Percentiles rank a stretch among this genome's conserved stretches.
Evolutionary conservation across 1,140 invertebrate species (phyloP).

Genomic region (Ostrea denselamellosa): DNA sequence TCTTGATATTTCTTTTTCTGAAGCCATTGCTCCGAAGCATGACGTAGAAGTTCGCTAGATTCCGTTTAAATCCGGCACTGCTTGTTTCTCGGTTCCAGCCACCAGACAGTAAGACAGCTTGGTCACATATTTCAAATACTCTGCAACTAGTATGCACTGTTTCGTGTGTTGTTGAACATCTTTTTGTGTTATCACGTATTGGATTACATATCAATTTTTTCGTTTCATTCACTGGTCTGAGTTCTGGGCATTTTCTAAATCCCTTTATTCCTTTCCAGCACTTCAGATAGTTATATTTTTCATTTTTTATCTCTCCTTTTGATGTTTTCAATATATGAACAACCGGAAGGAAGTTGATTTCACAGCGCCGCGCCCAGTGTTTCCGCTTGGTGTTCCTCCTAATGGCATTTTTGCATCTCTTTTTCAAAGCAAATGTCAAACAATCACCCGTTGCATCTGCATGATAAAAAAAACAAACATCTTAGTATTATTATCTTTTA

Average conservation of each 20-base stretch:
- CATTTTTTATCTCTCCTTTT: conserved; percentile 48
- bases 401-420: conserved; percentile 77
- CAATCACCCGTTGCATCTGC: conserved; percentile 73
- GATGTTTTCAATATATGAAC: conserved; percentile 66
- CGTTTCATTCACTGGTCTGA: conserved; percentile 78
- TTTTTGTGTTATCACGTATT: conserved; percentile 79
- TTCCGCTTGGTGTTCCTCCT: conserved; percentile 66
- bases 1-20: conserved; percentile 80
- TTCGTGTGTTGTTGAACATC: conserved; percentile 79
- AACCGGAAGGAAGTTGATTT: conserved; percentile 80
- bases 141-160: conserved; percentile 79
- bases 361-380: conserved; percentile 77
- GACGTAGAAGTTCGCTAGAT: conserved; percentile 77
- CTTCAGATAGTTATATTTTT: conserved; percentile 70
- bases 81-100: conserved; percentile 81
- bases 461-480: conserved; percentile 45
- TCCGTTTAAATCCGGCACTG: conserved; percentile 71
- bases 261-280: conserved; percentile 76
- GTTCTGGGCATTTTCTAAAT: conserved; percentile 78
- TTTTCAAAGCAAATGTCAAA: conserved; percentile 75
- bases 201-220: conserved; percentile 79
- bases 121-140: conserved; percentile 81
- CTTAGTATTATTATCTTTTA: neutral
- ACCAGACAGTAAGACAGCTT: conserved; percentile 81
- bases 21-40: conserved; percentile 81